These are phyloP conservation scores for Didymodactylos carnosus DNA, from an alignment of 2,888 invertebrate species.

Conservation along the genomic window DNA sequence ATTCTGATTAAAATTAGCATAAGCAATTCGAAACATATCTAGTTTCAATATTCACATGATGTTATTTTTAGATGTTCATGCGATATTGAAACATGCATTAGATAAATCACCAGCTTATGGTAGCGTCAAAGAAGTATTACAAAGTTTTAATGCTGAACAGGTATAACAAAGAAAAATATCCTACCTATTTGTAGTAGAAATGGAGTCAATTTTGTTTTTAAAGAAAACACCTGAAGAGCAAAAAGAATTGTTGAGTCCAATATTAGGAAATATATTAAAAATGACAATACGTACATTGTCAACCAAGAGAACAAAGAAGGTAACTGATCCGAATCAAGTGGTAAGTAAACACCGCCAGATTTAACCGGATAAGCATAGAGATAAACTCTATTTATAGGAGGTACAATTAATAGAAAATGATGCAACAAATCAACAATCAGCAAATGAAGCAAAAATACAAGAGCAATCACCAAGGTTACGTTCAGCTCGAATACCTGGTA, in stretches of 20 bases:
- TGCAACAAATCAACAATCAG: neutral
- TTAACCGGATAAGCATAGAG: neutral
- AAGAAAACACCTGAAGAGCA: neutral
- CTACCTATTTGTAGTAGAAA: neutral
- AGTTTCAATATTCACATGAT: no score
- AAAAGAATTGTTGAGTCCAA: neutral
- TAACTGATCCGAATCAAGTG: neutral
- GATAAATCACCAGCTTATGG: neutral
- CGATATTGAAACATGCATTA: neutral
- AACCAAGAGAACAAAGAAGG: neutral
- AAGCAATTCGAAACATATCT: no score
- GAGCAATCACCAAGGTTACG: neutral
- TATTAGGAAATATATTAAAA: neutral
- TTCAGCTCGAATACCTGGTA: neutral
- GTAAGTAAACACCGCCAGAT: no score
- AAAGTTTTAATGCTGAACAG: neutral
- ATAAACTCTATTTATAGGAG: neutral
- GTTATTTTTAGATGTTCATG: neutral
- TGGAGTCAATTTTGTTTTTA: neutral
- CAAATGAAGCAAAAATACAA: neutral
- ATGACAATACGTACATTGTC: neutral
- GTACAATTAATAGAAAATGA: neutral
- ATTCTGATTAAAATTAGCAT: no score
- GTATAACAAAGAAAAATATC: no score
- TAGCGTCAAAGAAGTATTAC: neutral